phyloP scores from a whole-genome alignment of 2,888 invertebrate genomes.

The Cryptosula pallasiana region DNA sequence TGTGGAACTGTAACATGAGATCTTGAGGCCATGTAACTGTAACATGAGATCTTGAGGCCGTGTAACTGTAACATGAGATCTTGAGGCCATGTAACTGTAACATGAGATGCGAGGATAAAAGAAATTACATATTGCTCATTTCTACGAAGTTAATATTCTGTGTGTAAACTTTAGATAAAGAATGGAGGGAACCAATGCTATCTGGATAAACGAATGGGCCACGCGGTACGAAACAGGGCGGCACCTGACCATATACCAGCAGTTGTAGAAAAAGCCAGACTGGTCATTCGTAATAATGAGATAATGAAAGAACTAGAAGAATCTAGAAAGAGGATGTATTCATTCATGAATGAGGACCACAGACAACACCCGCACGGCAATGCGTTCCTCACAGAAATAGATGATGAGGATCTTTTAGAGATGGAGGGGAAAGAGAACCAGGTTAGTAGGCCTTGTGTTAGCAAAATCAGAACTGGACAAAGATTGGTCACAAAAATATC shows the following conservation, averaged over 20 bases:
- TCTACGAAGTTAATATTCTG: neutral
- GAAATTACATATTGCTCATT: neutral
- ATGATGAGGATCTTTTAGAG: neutral
- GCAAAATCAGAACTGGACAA: no score
- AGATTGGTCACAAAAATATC: no score
- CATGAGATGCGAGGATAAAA: no score
- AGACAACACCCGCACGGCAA: neutral
- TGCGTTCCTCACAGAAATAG: constrained; percentile 16
- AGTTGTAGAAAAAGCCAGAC: constrained; percentile 35
- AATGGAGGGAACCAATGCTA: constrained; percentile 27
- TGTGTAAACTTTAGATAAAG: neutral
- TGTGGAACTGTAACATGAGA: no score
- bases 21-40: no score
- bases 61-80: no score
- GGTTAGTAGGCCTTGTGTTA: no score
- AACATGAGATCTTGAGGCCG: no score
- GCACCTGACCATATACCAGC: constrained; percentile 29
- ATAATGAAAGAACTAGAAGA: constrained; percentile 30
- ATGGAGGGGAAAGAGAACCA: neutral
- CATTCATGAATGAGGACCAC: neutral
- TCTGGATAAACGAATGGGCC: constrained; percentile 27
- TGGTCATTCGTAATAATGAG: constrained; percentile 32
- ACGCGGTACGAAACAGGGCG: constrained; percentile 13
- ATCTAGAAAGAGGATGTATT: constrained; percentile 11
- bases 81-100: no score